Evolutionary conservation across 2,797 vertebrate species (phyloP).

Genomic region (Falco concolor): DNA sequence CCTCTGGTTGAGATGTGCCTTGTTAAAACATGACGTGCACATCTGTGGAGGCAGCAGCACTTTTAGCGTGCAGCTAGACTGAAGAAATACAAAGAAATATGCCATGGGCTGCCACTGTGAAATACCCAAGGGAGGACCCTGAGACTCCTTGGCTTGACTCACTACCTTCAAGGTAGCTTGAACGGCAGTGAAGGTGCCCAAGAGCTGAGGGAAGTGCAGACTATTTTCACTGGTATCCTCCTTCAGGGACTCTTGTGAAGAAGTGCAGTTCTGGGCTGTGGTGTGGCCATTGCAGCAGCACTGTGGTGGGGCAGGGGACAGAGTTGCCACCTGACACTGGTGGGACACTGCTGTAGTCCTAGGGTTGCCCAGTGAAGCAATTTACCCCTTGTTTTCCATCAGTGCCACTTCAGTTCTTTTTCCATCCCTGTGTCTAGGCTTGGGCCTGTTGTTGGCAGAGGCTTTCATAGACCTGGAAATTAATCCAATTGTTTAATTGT

Average conservation of each 20-base stretch:
- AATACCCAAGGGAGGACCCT: neutral
- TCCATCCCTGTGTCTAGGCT: neutral
- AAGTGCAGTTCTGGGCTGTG: neutral
- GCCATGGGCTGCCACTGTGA: neutral
- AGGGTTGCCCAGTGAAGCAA: neutral
- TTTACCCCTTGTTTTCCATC: neutral
- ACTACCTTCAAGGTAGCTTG: neutral
- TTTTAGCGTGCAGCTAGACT: neutral
- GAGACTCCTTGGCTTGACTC: neutral
- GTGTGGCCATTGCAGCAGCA: neutral
- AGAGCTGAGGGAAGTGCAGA: neutral
- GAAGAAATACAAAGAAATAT: neutral
- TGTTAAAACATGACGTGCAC: neutral
- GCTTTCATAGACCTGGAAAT: neutral
- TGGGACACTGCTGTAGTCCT: neutral
- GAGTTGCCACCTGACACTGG: neutral
- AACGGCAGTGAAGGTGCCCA: neutral
- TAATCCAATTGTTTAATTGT: neutral
- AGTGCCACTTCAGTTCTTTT: neutral
- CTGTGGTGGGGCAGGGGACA: neutral
- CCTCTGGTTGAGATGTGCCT: neutral
- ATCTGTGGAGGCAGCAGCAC: neutral
- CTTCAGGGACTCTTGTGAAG: neutral
- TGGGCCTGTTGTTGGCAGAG: neutral
- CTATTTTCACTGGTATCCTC: neutral